phyloP scores from a whole-genome alignment of 2,797 vertebrate species.

The Enteromius unitaeniatus region DNA sequence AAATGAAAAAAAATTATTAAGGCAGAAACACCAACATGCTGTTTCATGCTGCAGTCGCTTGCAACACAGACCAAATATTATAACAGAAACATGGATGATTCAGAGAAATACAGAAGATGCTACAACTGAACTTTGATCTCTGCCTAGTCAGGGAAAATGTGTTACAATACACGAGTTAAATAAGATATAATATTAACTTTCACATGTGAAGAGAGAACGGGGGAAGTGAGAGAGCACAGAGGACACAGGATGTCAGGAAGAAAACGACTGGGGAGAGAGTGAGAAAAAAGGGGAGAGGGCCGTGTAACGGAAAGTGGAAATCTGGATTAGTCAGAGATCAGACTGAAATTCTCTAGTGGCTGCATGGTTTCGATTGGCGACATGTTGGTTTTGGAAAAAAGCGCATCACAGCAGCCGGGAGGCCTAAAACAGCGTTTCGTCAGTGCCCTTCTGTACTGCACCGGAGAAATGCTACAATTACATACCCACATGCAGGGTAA shows the following conservation, averaged over 20 bases:
- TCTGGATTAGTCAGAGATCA: slow-evolving; percentile 32
- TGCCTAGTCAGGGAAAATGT: slow-evolving; percentile 42
- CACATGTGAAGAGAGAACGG: not conserved
- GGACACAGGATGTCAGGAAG: not conserved
- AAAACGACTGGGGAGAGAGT: slow-evolving; percentile 2
- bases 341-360: not conserved
- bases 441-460: slow-evolving; percentile 65
- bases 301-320: slow-evolving; percentile 62
- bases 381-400: slow-evolving; percentile 48
- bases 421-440: slow-evolving; percentile 45
- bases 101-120: slow-evolving; percentile 13
- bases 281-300: slow-evolving; percentile 34
- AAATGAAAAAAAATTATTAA: not conserved
- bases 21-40: not conserved
- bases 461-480: slow-evolving; percentile 74
- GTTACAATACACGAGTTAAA: slow-evolving; percentile 57
- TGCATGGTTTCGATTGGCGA: not conserved
- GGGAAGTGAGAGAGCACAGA: not conserved
- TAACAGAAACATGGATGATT: slow-evolving; percentile 30
- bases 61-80: not conserved
- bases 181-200: slow-evolving; percentile 58
- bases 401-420: slow-evolving; percentile 32
- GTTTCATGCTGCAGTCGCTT: not conserved
- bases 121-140: slow-evolving; percentile 52
- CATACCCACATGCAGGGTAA: slow-evolving; percentile 73